phyloP scores from a whole-genome alignment of 2,888 invertebrate species.

The Gerris lacustris region DNA sequence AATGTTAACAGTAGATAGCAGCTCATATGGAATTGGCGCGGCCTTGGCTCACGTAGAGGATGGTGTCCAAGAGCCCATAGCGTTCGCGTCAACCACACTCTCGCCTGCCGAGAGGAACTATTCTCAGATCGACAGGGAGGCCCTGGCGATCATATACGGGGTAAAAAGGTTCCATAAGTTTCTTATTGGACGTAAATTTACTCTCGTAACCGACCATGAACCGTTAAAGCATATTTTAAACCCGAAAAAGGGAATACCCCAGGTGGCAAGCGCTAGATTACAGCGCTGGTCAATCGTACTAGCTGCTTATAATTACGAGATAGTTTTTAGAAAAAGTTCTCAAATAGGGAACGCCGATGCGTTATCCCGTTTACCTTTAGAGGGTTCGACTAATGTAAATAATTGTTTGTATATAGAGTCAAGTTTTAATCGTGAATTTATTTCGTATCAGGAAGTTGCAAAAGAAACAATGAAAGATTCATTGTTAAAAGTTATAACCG shows the following conservation, averaged over 20 bases:
- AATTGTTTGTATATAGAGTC: too few species aligned
- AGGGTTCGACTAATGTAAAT: slow-evolving; percentile 4
- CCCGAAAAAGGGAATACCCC: slow-evolving; percentile 13
- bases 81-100: slow-evolving; percentile 1
- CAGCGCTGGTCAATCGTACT: slow-evolving; percentile 15
- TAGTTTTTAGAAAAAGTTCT: slow-evolving; percentile 11
- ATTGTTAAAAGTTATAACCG: too few species aligned
- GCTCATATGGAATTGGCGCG: not conserved
- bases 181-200: not conserved
- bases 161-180: slow-evolving; percentile 5
- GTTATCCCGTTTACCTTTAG: slow-evolving; percentile 2
- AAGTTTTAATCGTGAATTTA: too few species aligned
- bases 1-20: not conserved
- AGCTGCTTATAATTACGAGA: slow-evolving; percentile 14
- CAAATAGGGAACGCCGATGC: slow-evolving; percentile 14
- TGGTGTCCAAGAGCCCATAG: not conserved
- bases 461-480: too few species aligned
- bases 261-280: slow-evolving; percentile 11
- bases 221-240: too few species aligned
- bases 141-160: not conserved
- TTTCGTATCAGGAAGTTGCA: too few species aligned
- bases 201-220: not conserved
- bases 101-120: slow-evolving; percentile 1
- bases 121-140: not conserved
- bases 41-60: not conserved